Conservation (phyloP, 2,888 invertebrate genomes). For the Dolichopus griseipennis region DNA sequence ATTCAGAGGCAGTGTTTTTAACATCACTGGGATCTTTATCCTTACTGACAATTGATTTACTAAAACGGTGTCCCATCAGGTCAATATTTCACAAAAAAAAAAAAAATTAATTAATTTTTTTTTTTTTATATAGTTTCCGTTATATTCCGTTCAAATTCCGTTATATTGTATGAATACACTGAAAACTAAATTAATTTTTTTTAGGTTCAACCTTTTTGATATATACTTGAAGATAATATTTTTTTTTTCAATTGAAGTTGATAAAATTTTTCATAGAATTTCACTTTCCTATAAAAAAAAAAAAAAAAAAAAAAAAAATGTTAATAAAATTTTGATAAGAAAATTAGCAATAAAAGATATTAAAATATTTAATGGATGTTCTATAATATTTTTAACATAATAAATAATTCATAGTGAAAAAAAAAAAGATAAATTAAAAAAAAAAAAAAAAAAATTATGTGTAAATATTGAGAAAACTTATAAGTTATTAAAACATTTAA, state of each 20-base stretch:
- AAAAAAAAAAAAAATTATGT: too few species aligned
- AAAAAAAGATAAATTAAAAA: too few species aligned
- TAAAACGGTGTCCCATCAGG: slow-evolving; percentile 42
- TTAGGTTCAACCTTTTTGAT: background rate
- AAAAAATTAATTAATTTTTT: too few species aligned
- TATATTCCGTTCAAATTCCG: too few species aligned
- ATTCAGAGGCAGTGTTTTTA: slow-evolving; percentile 16
- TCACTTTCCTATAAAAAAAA: background rate
- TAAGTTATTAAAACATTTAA: too few species aligned
- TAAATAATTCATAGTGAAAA: too few species aligned
- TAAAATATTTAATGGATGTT: background rate
- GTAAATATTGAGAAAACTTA: too few species aligned
- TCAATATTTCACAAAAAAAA: background rate
- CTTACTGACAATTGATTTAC: slow-evolving; percentile 27
- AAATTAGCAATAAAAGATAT: background rate
- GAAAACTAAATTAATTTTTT: background rate
- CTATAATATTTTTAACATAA: too few species aligned
- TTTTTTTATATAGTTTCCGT: too few species aligned
- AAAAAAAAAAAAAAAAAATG: background rate
- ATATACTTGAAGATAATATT: too few species aligned
- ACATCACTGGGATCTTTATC: slow-evolving; percentile 14
- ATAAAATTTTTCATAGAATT: background rate
- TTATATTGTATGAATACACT: background rate
- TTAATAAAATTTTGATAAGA: background rate
- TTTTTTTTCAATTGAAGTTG: background rate